A percentile compares a stretch with the other conserved stretches of the same genome.
Evolutionary conservation across 2,797 vertebrate species (phyloP).

Genomic region (Uromys caudimaculatus): DNA sequence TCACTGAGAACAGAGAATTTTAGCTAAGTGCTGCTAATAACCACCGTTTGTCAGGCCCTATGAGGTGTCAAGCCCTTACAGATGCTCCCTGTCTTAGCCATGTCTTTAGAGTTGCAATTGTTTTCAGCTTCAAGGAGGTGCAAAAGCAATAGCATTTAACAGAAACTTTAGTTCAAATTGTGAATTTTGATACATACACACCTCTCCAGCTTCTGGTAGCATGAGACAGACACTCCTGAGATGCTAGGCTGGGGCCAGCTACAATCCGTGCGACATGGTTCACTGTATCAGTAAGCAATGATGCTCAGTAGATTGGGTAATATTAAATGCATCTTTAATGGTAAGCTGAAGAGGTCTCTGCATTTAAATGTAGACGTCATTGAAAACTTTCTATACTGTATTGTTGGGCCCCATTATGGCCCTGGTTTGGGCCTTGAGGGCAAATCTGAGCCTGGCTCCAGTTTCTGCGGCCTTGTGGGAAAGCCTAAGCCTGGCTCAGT

Average conservation of each 20-base stretch:
- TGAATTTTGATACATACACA: background rate
- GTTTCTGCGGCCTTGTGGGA: too few relatives aligned
- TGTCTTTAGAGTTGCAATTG: background rate
- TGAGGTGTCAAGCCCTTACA: background rate
- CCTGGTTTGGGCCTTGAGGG: too few relatives aligned
- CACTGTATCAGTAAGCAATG: too few relatives aligned
- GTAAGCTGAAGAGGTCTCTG: background rate
- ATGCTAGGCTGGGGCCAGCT: background rate
- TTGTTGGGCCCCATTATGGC: background rate
- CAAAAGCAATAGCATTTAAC: background rate
- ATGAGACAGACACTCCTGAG: background rate
- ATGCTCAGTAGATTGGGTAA: background rate
- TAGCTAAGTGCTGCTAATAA: constrained; percentile 21
- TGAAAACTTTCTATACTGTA: background rate
- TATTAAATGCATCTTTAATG: background rate
- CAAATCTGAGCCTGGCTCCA: too few relatives aligned
- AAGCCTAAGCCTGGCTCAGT: too few relatives aligned
- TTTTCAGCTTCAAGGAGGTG: background rate
- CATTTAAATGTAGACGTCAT: constrained; percentile 31
- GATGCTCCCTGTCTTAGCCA: background rate
- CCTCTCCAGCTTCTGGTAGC: background rate
- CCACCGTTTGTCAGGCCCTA: constrained; percentile 12
- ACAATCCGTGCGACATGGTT: background rate
- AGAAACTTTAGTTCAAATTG: background rate
- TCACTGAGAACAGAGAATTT: background rate